phyloP scores from a whole-genome alignment of 2,113 vertebrate genomes.

The Rhipidura dahli region DNA sequence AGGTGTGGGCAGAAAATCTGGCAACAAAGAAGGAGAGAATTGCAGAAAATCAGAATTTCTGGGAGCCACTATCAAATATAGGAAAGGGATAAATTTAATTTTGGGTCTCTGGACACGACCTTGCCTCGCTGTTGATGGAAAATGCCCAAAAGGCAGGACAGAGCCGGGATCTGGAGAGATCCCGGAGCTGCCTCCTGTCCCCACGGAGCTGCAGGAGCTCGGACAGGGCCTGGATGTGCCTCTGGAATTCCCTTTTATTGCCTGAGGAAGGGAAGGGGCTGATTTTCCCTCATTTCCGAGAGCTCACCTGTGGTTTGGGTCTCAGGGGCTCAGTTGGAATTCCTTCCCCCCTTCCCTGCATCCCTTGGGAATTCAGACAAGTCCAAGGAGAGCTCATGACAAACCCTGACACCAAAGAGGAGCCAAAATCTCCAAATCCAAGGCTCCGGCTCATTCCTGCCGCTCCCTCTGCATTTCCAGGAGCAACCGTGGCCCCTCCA shows the following conservation, averaged over 20 bases:
- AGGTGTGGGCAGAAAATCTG: accelerated
- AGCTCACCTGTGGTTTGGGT: neutral
- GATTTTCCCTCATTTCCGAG: neutral
- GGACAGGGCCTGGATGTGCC: neutral
- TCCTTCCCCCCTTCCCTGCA: neutral
- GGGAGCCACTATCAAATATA: neutral
- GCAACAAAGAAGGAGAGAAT: neutral
- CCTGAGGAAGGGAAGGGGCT: neutral
- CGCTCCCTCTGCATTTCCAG: neutral
- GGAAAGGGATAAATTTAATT: neutral
- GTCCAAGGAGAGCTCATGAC: neutral
- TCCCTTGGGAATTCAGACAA: neutral
- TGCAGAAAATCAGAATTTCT: neutral
- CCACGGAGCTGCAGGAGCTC: neutral
- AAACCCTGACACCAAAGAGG: neutral
- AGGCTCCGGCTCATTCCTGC: neutral
- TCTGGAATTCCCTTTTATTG: neutral
- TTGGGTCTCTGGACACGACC: neutral
- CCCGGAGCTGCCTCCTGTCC: neutral
- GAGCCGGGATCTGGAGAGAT: no score
- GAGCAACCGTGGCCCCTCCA: neutral
- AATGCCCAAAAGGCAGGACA: neutral
- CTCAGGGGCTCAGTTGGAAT: accelerated
- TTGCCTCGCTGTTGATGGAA: neutral
- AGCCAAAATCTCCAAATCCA: neutral